A percentile compares a stretch with the other conserved stretches of the same genome.
Evolutionary conservation across 2,113 vertebrate genomes (phyloP).

Genomic region (Brachionichthys hirsutus): DNA sequence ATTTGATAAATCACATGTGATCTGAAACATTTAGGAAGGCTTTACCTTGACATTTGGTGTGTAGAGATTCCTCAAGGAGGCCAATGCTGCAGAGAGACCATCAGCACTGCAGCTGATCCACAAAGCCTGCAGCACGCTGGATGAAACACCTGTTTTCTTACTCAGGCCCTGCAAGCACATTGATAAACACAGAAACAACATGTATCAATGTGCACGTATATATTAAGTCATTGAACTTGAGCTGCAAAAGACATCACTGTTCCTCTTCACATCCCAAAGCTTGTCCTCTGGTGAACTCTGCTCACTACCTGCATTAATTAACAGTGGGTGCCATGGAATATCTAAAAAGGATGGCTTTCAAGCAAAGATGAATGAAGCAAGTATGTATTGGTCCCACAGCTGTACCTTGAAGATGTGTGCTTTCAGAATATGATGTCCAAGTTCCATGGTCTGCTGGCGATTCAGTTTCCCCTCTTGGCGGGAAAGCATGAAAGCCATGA

Average conservation of each 20-base stretch:
- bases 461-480: constrained; percentile 96
- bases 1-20: background rate
- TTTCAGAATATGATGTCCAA: constrained; percentile 98
- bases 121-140: constrained; percentile 91
- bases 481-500: constrained; percentile 97
- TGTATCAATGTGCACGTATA: constrained; percentile 7
- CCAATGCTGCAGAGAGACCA: constrained; percentile 89
- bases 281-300: constrained; percentile 25
- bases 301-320: constrained; percentile 6
- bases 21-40: background rate
- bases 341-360: constrained; percentile 9
- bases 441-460: constrained; percentile 97
- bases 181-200: constrained; percentile 21
- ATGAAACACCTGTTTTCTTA: constrained; percentile 92
- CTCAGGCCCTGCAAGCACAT: constrained; percentile 94
- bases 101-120: constrained; percentile 93
- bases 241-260: constrained; percentile 6
- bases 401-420: constrained; percentile 99
- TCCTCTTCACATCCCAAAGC: background rate
- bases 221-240: constrained; percentile 13
- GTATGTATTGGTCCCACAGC: background rate
- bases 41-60: constrained; percentile 93
- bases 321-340: constrained; percentile 4
- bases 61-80: constrained; percentile 93
- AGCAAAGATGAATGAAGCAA: constrained; percentile 5